Evolutionary conservation across 1,140 invertebrate species (phyloP).

Genomic region (Brachionus koreanus): DNA sequence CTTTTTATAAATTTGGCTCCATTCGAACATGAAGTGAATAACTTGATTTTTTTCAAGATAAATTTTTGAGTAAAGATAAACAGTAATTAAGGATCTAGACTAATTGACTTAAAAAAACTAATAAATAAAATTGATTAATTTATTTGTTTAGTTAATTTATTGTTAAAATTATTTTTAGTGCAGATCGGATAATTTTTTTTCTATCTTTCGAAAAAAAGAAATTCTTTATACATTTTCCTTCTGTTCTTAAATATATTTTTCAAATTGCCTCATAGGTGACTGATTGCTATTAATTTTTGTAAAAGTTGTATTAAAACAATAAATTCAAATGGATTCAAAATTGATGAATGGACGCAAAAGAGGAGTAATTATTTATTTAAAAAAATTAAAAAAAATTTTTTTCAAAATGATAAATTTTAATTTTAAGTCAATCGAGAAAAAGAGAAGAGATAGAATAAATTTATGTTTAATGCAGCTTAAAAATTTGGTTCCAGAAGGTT

Average conservation of each 20-base stretch:
- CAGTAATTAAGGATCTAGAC: too few species aligned
- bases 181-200: too few species aligned
- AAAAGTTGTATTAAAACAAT: not conserved
- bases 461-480: not conserved
- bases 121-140: too few species aligned
- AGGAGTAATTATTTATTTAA: not conserved
- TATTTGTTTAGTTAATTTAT: too few species aligned
- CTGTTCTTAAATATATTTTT: not conserved
- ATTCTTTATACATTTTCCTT: not conserved
- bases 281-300: not conserved
- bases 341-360: not conserved
- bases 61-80: too few species aligned
- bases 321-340: not conserved
- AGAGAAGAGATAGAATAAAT: slow-evolving; percentile 13
- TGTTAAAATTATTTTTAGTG: too few species aligned
- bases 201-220: not conserved
- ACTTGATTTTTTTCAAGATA: too few species aligned
- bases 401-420: not conserved
- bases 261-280: not conserved
- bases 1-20: too few species aligned
- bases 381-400: not conserved
- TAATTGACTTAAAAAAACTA: too few species aligned
- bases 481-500: slow-evolving; percentile 10
- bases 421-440: slow-evolving; percentile 12
- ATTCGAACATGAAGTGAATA: too few species aligned